Base-by-base conservation (phyloP, 2,113 vertebrate genomes). In the Charina bottae region DNA sequence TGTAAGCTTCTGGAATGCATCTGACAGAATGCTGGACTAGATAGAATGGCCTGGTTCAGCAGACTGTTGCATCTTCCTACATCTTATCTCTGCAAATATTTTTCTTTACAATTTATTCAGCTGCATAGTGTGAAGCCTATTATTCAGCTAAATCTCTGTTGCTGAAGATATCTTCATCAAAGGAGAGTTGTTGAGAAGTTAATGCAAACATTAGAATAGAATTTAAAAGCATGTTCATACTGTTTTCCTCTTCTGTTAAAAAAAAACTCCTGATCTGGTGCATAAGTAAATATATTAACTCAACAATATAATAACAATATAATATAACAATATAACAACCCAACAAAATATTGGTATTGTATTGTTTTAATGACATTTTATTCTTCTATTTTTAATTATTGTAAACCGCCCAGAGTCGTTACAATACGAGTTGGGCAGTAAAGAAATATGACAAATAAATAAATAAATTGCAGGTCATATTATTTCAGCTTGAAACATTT, bases 81-180 rank as follows among this genome's bases (percentile, higher is more conserved):
- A 72, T 72, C 1, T 58, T 58, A 55, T 87, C n/a, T 90, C 11
- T 56, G 56, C 23, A 42, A 54, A 83, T 89, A 58, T 90, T 83
- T 90, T 83, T 59, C 42, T 60, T 84, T 85, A 28, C 24, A 84
- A 9, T 90, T 90, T 90, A 19, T 72, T 89, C 49, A 89, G 33
- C n/a, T 83, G 26, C 1, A 58, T 46, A 21, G 0, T 83, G 13
- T 24, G 1, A 60, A 59, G 53, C 54, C 33, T 90, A 49, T 42
- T 90, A 26, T 28, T 84, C 3, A 13, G 6, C 1, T 54, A 26
- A 4, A 1, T 21, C 56, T 3, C 54, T 42, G 9, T 72, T 37
- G 89, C 28, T 93, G 60, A 95, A 84, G 23, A 72, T 89, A 64
- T 54, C 28, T 54, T 83, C 8, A 42, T 49, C 13, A 59, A 46